Conservation (phyloP, 2,113 vertebrate genomes). For the Aspiorhynchus laticeps region DNA sequence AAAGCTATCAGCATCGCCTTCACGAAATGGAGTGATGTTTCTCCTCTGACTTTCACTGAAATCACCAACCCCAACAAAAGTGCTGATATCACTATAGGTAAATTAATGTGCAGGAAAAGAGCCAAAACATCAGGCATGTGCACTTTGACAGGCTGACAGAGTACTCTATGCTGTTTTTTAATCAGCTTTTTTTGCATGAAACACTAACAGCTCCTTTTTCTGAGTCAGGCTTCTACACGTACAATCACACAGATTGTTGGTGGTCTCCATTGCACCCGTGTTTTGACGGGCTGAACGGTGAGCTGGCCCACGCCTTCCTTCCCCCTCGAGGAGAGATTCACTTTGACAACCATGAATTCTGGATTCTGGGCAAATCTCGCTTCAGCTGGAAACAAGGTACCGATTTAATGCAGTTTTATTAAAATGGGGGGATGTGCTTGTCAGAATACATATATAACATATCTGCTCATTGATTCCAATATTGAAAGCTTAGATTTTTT, state of each 20-base stretch:
- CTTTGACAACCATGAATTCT: constrained; percentile 86
- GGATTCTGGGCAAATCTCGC: constrained; percentile 82
- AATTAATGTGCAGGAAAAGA: constrained; percentile 31
- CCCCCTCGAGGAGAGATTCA: constrained; percentile 83
- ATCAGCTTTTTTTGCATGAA: neutral
- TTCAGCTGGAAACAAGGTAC: constrained; percentile 87
- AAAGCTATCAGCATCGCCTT: constrained; percentile 80
- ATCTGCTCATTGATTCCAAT: neutral
- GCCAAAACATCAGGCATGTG: neutral
- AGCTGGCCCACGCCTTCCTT: constrained; percentile 84
- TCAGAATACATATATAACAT: neutral
- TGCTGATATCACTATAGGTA: constrained; percentile 80
- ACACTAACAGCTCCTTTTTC: constrained; percentile 11
- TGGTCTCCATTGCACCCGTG: constrained; percentile 80
- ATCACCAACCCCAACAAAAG: constrained; percentile 59
- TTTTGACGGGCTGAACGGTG: constrained; percentile 83
- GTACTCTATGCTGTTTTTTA: neutral
- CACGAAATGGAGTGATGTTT: constrained; percentile 83
- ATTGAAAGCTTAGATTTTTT: neutral
- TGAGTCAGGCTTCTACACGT: constrained; percentile 81
- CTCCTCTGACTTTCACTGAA: constrained; percentile 77
- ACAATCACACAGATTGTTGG: constrained; percentile 84
- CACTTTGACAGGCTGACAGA: neutral
- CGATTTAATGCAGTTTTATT: neutral
- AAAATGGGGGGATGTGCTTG: neutral